These are phyloP conservation scores for Melanaphis sacchari DNA, from an alignment of 1,140 invertebrate genomes.

Conservation along the genomic window DNA sequence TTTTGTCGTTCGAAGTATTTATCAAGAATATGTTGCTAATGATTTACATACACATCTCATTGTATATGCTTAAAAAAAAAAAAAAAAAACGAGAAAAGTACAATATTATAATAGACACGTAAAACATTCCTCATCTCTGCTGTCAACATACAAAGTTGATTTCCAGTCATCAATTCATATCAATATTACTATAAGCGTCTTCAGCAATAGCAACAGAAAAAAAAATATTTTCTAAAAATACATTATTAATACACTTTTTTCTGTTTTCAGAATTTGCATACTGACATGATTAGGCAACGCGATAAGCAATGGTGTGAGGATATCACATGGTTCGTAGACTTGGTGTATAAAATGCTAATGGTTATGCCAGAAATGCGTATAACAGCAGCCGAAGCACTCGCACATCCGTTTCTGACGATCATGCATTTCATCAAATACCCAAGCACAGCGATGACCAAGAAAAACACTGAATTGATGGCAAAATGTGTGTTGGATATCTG, in stretches of 20 bases:
- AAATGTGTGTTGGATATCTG: background rate
- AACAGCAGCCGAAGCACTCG: background rate
- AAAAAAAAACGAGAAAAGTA: background rate
- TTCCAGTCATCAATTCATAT: background rate
- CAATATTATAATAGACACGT: background rate
- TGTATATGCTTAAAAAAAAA: background rate
- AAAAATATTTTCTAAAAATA: background rate
- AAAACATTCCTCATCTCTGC: background rate
- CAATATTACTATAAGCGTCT: no score
- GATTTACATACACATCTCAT: background rate
- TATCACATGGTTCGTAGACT: background rate
- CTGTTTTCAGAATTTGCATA: background rate
- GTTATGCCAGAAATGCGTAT: background rate
- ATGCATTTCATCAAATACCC: constrained; percentile 24
- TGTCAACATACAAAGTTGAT: background rate
- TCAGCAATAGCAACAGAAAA: background rate
- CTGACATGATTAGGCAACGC: no score
- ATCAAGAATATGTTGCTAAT: background rate
- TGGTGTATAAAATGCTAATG: background rate
- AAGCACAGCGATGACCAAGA: background rate
- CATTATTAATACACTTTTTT: background rate
- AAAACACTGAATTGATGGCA: background rate
- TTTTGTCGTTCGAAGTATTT: background rate
- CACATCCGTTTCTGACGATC: constrained; percentile 37
- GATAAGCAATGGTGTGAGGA: background rate